Evolutionary conservation across 2,797 vertebrate genomes (phyloP), one percentile per base, ranked within the genome.

Genomic region (Schizothorax lantsangensis): DNA sequence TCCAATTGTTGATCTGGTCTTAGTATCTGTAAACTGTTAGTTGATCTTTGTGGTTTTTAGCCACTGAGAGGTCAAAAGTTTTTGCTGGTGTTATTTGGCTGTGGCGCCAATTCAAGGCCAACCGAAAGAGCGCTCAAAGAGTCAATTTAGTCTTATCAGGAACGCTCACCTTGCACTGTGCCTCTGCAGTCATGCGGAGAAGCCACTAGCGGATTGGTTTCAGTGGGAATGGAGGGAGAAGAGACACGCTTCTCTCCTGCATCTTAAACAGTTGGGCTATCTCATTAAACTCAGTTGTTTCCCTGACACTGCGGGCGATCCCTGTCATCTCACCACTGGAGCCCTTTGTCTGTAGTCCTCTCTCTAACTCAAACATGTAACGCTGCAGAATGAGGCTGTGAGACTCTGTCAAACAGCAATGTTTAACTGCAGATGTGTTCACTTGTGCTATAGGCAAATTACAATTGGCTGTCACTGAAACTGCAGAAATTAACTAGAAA

Each of bases 71-170:
- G 75, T 79, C 21, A 81, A 52, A 74, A 74, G 68, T 52, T 81
- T 81, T 23, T 5, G 1, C 38, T 64, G 30, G 2, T 62, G 66
- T 15, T 6, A 36, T 52, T 47, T 49, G 57, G 40, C 2, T 12
- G 21, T n/a, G 52, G 19, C 49, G 1, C 47, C 54, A 54, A 52
- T 64, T 59, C 57, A 66, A 64, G 57, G 23, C 40, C 33, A 64
- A 59, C 14, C 2, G 2, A 81, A 49, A 74, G 40, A 19, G 10
- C 0, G 14, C 26, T 83, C 66, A 81, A 66, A 71, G 66, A 81
- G 85, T 86, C 69, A 74, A 52, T 86, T 86, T 73, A 68, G 59
- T 40, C 69, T 86, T 81, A 86, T 86, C 85, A 75, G 79, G 33
- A 45, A 52, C 0, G 71, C 57, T 86, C 79, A 86, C 66, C 79